Evolutionary conservation across 2,797 vertebrate genomes (phyloP).

Genomic region (Intellagama lesueurii): DNA sequence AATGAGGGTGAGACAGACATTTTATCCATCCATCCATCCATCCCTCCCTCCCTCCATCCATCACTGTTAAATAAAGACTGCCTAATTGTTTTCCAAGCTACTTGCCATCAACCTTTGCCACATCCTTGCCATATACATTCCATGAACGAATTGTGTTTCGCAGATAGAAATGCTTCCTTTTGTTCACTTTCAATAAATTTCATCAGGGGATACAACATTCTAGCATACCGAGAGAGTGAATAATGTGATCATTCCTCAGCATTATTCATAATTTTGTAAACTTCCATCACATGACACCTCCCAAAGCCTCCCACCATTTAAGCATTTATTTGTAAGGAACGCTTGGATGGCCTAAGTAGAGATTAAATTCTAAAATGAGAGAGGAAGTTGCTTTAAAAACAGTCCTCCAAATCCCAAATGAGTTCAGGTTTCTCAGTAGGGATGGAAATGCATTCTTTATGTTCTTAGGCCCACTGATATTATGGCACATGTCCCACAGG

Average conservation of each 20-base stretch:
- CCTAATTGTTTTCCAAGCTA: background rate
- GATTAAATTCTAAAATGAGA: constrained; percentile 3
- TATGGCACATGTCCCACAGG: background rate
- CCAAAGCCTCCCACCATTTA: background rate
- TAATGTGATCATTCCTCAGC: background rate
- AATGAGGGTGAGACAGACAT: background rate
- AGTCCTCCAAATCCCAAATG: background rate
- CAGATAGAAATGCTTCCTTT: background rate
- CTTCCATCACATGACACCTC: background rate
- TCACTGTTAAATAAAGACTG: too few species aligned
- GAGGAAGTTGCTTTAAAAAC: background rate
- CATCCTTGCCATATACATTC: background rate
- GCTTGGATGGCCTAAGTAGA: background rate
- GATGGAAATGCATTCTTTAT: background rate
- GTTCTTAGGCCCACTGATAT: background rate
- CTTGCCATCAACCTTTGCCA: background rate
- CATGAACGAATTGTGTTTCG: background rate
- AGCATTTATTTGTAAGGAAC: background rate
- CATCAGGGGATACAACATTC: too few species aligned
- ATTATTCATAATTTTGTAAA: background rate
- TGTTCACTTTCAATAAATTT: background rate
- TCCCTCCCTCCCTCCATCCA: too few species aligned
- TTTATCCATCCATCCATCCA: background rate
- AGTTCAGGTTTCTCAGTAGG: background rate
- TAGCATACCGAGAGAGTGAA: background rate